Percentiles rank a stretch among this genome's conserved stretches.
Conservation (phyloP, 2,888 invertebrate species). For the Dryomyza anilis region DNA sequence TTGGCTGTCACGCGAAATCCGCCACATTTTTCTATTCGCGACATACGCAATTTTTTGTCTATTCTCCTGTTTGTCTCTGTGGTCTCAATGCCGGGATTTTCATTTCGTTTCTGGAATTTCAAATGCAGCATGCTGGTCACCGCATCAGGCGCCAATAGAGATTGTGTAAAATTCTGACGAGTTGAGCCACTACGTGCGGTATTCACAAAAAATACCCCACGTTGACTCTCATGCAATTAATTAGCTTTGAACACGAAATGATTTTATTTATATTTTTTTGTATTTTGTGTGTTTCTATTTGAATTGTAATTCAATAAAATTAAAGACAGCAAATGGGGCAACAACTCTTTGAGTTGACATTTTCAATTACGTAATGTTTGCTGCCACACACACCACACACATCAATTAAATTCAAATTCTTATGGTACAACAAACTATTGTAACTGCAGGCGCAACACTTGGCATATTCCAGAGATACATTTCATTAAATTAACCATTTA, state of each 20-base stretch:
- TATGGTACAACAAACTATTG: conserved; percentile 30
- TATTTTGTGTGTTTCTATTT: too few relatives aligned
- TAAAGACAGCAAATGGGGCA: too few relatives aligned
- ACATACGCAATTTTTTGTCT: neutral
- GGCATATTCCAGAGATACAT: conserved; percentile 21
- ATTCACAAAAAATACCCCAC: neutral
- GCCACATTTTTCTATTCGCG: neutral
- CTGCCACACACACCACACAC: too few relatives aligned
- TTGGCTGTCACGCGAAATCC: neutral
- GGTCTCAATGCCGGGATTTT: conserved; percentile 3
- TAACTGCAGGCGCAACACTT: neutral
- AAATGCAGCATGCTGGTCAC: neutral
- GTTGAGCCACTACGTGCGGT: conserved; percentile 6
- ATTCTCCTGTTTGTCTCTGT: neutral
- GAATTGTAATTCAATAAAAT: neutral
- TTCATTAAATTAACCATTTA: conserved; percentile 27
- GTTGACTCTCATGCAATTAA: neutral
- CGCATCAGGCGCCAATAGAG: too few relatives aligned
- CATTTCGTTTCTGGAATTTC: conserved; percentile 16
- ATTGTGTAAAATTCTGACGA: conserved; percentile 15
- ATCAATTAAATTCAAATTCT: conserved; percentile 43
- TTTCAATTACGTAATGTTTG: conserved; percentile 9
- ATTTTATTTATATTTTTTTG: too few relatives aligned
- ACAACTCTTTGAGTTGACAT: neutral
- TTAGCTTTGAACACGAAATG: neutral